Conservation (phyloP, 2,113 vertebrate genomes). For the Electrona antarctica region DNA sequence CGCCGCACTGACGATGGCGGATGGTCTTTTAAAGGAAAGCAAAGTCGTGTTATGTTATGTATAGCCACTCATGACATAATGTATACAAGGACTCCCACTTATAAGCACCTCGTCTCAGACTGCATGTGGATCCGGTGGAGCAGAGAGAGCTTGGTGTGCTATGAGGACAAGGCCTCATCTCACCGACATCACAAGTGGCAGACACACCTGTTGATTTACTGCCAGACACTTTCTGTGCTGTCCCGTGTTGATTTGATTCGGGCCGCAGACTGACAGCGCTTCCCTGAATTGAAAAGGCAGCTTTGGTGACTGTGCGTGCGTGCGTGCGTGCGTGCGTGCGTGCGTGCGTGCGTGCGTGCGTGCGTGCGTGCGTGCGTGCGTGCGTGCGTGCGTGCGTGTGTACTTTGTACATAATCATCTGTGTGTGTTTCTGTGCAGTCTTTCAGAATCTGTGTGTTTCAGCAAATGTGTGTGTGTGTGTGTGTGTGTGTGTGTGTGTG, state of each 20-base stretch:
- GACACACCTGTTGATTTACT: constrained; percentile 10
- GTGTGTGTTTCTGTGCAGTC: neutral
- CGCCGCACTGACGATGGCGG: constrained; percentile 11
- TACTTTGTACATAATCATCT: neutral
- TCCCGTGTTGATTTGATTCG: too few species aligned
- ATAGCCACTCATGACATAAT: constrained; percentile 38
- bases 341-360: too few species aligned
- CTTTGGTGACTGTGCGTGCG: constrained; percentile 11
- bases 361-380: neutral
- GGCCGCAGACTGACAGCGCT: too few species aligned
- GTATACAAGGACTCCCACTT: constrained; percentile 41
- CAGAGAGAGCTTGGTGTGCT: neutral
- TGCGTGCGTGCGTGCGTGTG: neutral
- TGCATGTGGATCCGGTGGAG: neutral
- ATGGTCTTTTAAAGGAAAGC: constrained; percentile 30
- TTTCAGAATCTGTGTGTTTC: neutral
- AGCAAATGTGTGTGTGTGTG: neutral
- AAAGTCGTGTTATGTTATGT: constrained; percentile 37
- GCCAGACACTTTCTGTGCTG: neutral
- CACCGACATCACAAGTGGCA: constrained; percentile 2
- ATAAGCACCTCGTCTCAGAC: constrained; percentile 3
- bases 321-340: neutral
- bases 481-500: neutral
- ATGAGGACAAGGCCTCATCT: neutral
- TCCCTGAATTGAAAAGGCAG: neutral